Conservation (phyloP, 2,888 invertebrate genomes). For the Plagiodera versicolora region DNA sequence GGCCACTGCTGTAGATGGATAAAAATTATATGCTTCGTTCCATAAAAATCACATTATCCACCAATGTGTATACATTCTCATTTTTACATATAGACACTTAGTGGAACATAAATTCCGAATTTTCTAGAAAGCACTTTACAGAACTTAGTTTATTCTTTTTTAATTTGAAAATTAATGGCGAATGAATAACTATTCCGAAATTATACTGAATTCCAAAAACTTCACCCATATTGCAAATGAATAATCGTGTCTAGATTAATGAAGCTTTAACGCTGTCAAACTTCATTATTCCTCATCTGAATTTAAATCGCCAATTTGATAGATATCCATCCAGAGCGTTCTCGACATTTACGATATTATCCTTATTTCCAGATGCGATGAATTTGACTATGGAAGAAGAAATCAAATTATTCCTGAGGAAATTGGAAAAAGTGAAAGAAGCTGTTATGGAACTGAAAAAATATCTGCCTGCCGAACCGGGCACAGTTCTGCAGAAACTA, state of each 20-base stretch:
- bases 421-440: slow-evolving; percentile 48
- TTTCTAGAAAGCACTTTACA: too few relatives aligned
- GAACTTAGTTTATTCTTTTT: too few relatives aligned
- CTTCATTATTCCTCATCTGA: not conserved
- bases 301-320: too few relatives aligned
- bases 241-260: too few relatives aligned
- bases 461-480: slow-evolving; percentile 39
- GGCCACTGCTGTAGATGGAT: not conserved
- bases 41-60: not conserved
- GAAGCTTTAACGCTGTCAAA: too few relatives aligned
- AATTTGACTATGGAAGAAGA: slow-evolving; percentile 53
- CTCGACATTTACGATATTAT: not conserved
- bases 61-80: too few relatives aligned
- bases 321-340: not conserved
- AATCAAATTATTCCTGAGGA: slow-evolving; percentile 53
- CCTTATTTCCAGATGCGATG: slow-evolving; percentile 33
- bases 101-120: too few relatives aligned
- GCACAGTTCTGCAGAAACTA: slow-evolving; percentile 49
- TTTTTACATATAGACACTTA: too few relatives aligned
- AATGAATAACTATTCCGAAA: too few relatives aligned
- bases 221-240: too few relatives aligned
- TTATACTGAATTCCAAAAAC: too few relatives aligned
- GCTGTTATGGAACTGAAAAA: slow-evolving; percentile 22
- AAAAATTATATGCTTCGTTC: not conserved
- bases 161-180: too few relatives aligned